These are phyloP conservation scores for Callimorpha dominula DNA, from an alignment of 2,888 invertebrate species.

Conservation along the genomic window DNA sequence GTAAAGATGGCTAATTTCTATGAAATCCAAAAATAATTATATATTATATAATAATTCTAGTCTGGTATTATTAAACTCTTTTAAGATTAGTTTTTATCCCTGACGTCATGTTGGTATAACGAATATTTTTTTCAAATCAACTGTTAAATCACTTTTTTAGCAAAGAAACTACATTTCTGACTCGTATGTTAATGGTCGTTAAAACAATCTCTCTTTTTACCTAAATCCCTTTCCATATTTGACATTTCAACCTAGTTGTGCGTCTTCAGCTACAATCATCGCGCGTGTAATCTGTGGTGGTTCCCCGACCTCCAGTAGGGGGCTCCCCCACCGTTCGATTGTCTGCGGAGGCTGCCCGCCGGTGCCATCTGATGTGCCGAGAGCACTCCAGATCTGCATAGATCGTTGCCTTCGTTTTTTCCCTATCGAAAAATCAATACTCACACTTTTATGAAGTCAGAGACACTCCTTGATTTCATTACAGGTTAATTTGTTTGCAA, in stretches of 20 bases:
- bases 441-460: constrained; percentile 81
- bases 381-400: constrained; percentile 87
- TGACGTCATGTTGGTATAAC: neutral
- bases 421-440: constrained; percentile 87
- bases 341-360: constrained; percentile 86
- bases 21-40: neutral
- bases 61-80: neutral
- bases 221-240: neutral
- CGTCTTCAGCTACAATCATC: constrained; percentile 34
- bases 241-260: constrained; percentile 28
- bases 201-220: neutral
- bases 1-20: neutral
- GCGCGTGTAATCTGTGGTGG: constrained; percentile 75
- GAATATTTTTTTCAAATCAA: neutral
- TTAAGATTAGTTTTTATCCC: neutral
- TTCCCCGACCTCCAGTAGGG: constrained; percentile 80
- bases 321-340: constrained; percentile 83
- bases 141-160: neutral
- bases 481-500: constrained; percentile 59
- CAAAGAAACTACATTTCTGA: too few relatives aligned
- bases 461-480: constrained; percentile 80
- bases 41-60: too few relatives aligned
- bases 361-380: constrained; percentile 87
- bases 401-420: constrained; percentile 87
- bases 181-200: neutral